A percentile compares a stretch with the other conserved stretches of the same genome.
phyloP scores from a whole-genome alignment of 2,113 vertebrate species.

The Chaenocephalus aceratus region DNA sequence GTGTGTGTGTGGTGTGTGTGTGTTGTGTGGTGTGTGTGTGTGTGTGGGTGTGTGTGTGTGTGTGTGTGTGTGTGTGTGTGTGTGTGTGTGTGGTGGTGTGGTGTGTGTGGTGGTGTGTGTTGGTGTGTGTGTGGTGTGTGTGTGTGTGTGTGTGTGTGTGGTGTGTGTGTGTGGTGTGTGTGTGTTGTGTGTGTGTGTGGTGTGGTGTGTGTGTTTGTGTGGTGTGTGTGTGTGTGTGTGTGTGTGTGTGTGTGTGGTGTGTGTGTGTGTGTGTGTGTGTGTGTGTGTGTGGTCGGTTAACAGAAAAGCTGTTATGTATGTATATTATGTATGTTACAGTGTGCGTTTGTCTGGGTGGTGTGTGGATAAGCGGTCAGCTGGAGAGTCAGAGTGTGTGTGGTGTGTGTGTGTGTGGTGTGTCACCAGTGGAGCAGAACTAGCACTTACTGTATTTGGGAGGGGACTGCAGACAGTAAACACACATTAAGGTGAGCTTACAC shows the following conservation, averaged over 20 bases:
- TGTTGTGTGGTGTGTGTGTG: not conserved
- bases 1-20: conserved; percentile 12
- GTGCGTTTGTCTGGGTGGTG: conserved; percentile 16
- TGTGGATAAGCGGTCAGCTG: conserved; percentile 16
- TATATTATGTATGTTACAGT: not conserved
- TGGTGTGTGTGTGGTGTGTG: conserved; percentile 14
- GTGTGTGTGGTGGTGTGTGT: too few relatives aligned
- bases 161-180: conserved; percentile 24
- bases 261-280: conserved; percentile 1
- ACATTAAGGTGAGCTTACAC: not conserved
- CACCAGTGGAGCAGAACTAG: not conserved
- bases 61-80: not conserved
- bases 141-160: not conserved
- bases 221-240: too few relatives aligned
- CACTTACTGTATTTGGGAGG: conserved; percentile 33
- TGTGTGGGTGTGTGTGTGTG: conserved; percentile 12
- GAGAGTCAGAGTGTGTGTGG: conserved; percentile 1
- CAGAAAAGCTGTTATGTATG: conserved; percentile 17
- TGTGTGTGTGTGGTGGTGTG: conserved; percentile 10
- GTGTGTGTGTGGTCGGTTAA: conserved; percentile 1
- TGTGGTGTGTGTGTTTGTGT: conserved; percentile 1
- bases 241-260: conserved; percentile 7
- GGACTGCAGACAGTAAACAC: conserved; percentile 43
- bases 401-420: conserved; percentile 13
- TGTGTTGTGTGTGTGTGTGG: not conserved